Evolutionary conservation across 2,888 invertebrate species (phyloP), one percentile per base, ranked within the genome.

Genomic region (Hypomecis punctinalis): DNA sequence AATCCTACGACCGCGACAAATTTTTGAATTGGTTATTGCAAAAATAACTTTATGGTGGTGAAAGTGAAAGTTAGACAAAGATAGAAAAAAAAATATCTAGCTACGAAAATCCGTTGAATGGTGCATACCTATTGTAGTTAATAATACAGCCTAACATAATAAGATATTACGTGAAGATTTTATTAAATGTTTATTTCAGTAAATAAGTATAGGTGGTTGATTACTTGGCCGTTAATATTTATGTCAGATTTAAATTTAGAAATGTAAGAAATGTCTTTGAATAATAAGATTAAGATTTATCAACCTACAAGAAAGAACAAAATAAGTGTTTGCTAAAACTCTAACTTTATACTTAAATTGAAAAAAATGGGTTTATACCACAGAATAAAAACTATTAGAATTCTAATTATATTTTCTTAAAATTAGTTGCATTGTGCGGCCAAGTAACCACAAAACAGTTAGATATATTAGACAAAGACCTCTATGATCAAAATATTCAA

Each of bases 401-500:
- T 23, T 23, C 3, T 23, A 23, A 23, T 23, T 23, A 1, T 23
- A 23, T 23, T 23, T 23, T 23, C 3, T 23, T 23, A 3, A 23
- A 23, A 23, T 23, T 23, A 23, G 3, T 23, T 23, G 23, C 23
- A 23, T 23, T 23, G 23, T 23, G 23, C 23, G 42, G 43, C 13
- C 51, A 43, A 51, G 52, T 52, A n/a, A 10, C 52, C n/a, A 11
- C 9, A 43, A 39, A 10, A 23, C 6, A 47, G 39, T 52, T 61
- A 66, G 46, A 37, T 62, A 37, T 62, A 6, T 40, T 52, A 52
- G 7, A 7, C 6, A 33, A 9, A 52, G 52, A 49, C 10, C 9
- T 54, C 11, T 61, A 56, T 40, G 72, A 72, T 72, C 70, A 72
- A 73, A 74, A 76, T 77, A 76, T 80, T 80, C 71, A 76, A 77